Base-by-base conservation (phyloP, 2,888 invertebrate genomes). In the Ochropleura leucogaster region DNA sequence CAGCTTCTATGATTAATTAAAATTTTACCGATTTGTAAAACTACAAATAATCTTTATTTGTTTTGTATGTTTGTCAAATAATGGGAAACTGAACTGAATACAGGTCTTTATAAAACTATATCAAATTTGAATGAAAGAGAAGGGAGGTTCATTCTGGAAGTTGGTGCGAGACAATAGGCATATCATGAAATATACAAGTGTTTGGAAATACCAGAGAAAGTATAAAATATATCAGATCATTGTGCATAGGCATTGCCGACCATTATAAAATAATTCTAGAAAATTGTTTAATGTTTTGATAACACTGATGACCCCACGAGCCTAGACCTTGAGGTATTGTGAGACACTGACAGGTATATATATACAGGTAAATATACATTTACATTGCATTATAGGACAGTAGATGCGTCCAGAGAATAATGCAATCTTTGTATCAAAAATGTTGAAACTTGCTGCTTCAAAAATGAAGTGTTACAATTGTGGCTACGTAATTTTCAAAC, bases 301-400 rank as follows among this genome's bases (percentile, higher is more conserved):
- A 55, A 47, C 0, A 0, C 51, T 75, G 55, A 69, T 63, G 67
- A 49, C 30, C 66, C 18, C 2, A 16, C 0, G 1, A 67, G 20
- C 42, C 57, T 44, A 53, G 59, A 55, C 59, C 44, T 60, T 65
- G 30, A 49, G 12, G 44, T 55, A n/a, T 55, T 42, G 53, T 40
- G 16, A 64, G n/a, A n/a, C 18, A 20, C 46, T 18, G n/a, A 51
- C 66, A 79, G 51, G 51, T 51, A 66, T 65, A 74, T 12, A 51
- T 69, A 2, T 30, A 30, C 30, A 30, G n/a, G n/a, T n/a, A n/a
- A n/a, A n/a, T n/a, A n/a, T n/a, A n/a, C n/a, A n/a, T n/a, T 68
- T 42, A 74, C 47, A 49, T 53, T 18, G 14, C n/a, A 49, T 53
- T 47, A 30, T 12, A 10, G 9, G 46, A 68, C 14, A 40, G 9